phyloP scores from a whole-genome alignment of 1,140 invertebrate species.

The Dolichoris vasculosae region DNA sequence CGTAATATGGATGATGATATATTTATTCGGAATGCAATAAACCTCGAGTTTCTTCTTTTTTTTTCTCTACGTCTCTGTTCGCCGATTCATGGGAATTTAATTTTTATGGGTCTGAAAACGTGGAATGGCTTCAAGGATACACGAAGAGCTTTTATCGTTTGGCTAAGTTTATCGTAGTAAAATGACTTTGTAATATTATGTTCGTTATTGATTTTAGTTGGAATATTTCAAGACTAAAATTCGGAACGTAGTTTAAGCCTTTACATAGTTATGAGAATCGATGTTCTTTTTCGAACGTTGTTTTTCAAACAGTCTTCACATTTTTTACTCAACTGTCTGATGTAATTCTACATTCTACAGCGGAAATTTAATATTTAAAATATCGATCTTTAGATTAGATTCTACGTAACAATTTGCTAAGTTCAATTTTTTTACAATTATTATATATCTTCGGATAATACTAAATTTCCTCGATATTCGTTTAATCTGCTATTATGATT shows the following conservation, averaged over 20 bases:
- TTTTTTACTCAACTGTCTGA: too few species aligned
- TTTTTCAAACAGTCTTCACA: not conserved
- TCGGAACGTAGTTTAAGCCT: not conserved
- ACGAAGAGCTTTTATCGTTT: not conserved
- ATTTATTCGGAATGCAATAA: constrained; percentile 49
- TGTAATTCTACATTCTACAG: too few species aligned
- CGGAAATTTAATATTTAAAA: too few species aligned
- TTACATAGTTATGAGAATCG: not conserved
- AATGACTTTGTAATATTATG: not conserved
- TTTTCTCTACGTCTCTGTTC: not conserved
- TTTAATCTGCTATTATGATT: too few species aligned
- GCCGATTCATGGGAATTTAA: constrained; percentile 45
- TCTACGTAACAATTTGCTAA: too few species aligned
- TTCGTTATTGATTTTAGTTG: constrained; percentile 20
- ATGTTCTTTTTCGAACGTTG: not conserved
- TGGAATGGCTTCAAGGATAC: not conserved
- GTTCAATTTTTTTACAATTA: too few species aligned
- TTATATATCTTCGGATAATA: too few species aligned
- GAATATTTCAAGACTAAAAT: not conserved
- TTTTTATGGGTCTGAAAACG: constrained; percentile 36
- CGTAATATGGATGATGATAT: constrained; percentile 48
- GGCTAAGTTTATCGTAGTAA: not conserved
- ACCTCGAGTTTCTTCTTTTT: not conserved
- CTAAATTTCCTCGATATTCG: too few species aligned
- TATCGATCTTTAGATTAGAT: too few species aligned